phyloP scores from a whole-genome alignment of 2,888 invertebrate species.

The Leucophenga montana region DNA sequence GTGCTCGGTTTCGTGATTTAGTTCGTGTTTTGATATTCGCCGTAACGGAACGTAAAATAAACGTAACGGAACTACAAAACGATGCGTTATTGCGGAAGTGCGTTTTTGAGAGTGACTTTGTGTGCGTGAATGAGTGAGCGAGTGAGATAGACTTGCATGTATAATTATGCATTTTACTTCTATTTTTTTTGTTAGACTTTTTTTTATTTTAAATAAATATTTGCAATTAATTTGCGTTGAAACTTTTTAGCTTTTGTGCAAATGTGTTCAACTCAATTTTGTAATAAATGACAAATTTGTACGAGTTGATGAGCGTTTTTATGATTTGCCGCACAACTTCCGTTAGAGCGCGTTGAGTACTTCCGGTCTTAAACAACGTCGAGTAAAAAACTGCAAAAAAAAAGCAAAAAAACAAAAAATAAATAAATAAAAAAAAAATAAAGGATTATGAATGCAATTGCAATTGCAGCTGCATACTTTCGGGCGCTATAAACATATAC shows the following conservation, averaged over 20 bases:
- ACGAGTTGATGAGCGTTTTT: too few relatives aligned
- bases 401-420: constrained; percentile 10
- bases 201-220: background rate
- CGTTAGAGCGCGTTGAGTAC: background rate
- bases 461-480: constrained; percentile 43
- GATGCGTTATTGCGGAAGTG: constrained; percentile 13
- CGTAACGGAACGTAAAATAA: constrained; percentile 59
- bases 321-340: background rate
- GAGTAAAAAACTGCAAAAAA: constrained; percentile 18
- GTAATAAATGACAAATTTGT: too few relatives aligned
- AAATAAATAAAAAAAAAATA: background rate
- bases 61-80: constrained; percentile 40
- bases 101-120: background rate
- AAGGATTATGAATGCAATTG: background rate
- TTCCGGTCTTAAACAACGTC: constrained; percentile 10
- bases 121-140: constrained; percentile 1
- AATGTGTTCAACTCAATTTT: constrained; percentile 1
- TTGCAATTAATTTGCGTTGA: constrained; percentile 2
- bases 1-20: constrained; percentile 45
- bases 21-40: constrained; percentile 71
- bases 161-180: background rate
- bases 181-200: background rate
- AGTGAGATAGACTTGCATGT: constrained; percentile 18
- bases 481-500: constrained; percentile 38
- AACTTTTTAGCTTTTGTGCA: too few relatives aligned